Evolutionary conservation across 2,113 vertebrate genomes (phyloP).

Genomic region (Chiloscyllium plagiosum): DNA sequence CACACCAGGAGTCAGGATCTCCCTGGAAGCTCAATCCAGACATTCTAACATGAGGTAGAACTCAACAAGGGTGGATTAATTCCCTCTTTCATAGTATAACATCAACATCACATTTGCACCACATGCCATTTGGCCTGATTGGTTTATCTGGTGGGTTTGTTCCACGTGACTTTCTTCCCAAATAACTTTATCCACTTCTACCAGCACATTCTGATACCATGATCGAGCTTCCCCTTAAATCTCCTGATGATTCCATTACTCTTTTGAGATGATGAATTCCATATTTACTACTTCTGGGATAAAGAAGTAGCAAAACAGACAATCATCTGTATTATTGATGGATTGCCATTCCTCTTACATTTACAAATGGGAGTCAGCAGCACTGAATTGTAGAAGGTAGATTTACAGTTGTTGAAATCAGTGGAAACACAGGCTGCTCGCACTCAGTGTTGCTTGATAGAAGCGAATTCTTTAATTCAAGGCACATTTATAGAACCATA

Average conservation of each 20-base stretch:
- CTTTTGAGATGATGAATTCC: background rate
- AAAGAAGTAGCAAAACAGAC: background rate
- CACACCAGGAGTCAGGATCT: background rate
- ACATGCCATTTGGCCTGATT: background rate
- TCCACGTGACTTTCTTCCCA: background rate
- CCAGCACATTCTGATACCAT: background rate
- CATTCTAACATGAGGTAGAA: background rate
- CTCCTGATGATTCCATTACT: background rate
- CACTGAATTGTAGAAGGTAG: background rate
- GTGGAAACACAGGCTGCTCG: background rate
- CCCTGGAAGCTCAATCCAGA: too few relatives aligned
- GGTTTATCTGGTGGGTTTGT: background rate
- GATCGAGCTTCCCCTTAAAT: background rate
- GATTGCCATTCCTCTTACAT: background rate
- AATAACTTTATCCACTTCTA: background rate
- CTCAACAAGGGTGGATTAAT: background rate
- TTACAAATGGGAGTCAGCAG: background rate
- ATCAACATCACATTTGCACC: background rate
- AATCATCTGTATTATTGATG: background rate
- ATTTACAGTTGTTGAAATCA: background rate
- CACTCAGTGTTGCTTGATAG: background rate
- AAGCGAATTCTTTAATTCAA: background rate
- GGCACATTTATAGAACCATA: background rate
- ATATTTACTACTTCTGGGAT: background rate
- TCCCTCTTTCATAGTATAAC: background rate